phyloP scores from a whole-genome alignment of 2,888 invertebrate genomes.

The Phengaris arion region DNA sequence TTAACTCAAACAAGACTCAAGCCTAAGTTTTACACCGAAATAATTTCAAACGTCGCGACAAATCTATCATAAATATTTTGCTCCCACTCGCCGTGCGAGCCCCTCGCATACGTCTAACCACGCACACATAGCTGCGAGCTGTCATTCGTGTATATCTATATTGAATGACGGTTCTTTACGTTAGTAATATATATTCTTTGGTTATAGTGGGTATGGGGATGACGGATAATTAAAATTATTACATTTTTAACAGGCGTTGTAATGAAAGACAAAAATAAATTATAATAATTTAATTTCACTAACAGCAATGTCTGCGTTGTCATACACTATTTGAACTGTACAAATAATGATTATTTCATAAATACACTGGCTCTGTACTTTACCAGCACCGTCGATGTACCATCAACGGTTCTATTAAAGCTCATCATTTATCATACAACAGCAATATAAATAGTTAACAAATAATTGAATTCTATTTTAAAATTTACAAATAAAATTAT shows the following conservation, averaged over 20 bases:
- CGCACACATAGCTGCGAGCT: too few species aligned
- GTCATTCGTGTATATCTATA: too few species aligned
- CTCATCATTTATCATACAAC: conserved; percentile 69
- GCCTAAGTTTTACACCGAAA: too few species aligned
- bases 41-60: too few species aligned
- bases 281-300: conserved; percentile 77
- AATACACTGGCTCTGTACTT: conserved; percentile 77
- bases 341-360: conserved; percentile 78
- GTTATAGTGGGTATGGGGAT: too few species aligned
- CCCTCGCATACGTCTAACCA: too few species aligned
- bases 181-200: too few species aligned
- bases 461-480: conserved; percentile 49
- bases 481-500: conserved; percentile 60
- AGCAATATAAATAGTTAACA: conserved; percentile 78
- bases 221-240: too few species aligned
- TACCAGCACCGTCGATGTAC: conserved; percentile 64
- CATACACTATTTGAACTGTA: conserved; percentile 78
- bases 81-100: too few species aligned
- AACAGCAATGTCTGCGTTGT: conserved; percentile 66
- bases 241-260: not conserved
- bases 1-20: too few species aligned
- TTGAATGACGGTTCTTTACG: too few species aligned
- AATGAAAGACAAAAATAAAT: conserved; percentile 45
- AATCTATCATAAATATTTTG: too few species aligned
- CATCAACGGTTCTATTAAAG: conserved; percentile 76